Evolutionary conservation across 2,113 vertebrate genomes (phyloP).

Genomic region (Channa maculata): DNA sequence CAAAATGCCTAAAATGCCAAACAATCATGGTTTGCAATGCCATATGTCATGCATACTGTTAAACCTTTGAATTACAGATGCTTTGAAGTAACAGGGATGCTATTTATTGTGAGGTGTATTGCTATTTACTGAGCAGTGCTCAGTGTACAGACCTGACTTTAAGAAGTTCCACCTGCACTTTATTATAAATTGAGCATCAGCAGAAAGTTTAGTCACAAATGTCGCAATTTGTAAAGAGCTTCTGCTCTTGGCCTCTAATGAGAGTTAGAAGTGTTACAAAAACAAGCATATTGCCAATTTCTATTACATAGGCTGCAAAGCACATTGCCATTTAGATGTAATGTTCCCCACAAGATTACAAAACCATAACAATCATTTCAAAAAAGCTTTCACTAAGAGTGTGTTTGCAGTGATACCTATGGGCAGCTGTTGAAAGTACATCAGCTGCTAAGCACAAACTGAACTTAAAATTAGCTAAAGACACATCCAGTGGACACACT

Average conservation of each 20-base stretch:
- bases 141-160: neutral
- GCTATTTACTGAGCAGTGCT: too few species aligned
- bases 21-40: neutral
- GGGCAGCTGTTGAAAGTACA: conserved; percentile 37
- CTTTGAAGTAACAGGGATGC: conserved; percentile 6
- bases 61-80: conserved; percentile 13
- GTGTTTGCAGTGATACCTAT: conserved; percentile 21
- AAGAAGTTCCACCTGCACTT: neutral
- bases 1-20: conserved; percentile 12
- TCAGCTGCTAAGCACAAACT: conserved; percentile 39
- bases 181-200: conserved; percentile 18
- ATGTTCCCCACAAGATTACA: conserved; percentile 26
- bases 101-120: neutral
- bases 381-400: neutral
- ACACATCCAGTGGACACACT: conserved; percentile 44
- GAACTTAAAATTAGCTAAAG: conserved; percentile 47
- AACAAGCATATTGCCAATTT: neutral
- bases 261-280: neutral
- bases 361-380: neutral
- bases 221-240: conserved; percentile 4
- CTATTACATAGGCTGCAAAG: neutral
- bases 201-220: conserved; percentile 25
- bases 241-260: neutral
- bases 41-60: neutral
- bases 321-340: conserved; percentile 11